phyloP scores from a whole-genome alignment of 2,797 vertebrate species.

The Acridotheres tristis region DNA sequence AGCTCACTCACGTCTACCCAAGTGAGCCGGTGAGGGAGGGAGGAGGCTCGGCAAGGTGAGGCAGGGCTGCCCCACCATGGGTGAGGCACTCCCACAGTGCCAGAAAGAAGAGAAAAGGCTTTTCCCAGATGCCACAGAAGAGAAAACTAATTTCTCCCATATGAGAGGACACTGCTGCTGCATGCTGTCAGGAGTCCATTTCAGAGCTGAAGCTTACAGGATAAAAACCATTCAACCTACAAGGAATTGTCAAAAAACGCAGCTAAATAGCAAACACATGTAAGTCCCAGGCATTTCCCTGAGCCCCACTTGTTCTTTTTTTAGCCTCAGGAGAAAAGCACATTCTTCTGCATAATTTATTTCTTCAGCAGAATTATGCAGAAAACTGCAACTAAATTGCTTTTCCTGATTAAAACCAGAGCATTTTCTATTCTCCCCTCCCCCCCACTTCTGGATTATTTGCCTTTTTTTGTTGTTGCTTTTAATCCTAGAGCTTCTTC shows the following conservation, averaged over 20 bases:
- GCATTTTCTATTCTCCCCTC: not conserved
- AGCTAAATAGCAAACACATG: slow-evolving; percentile 53
- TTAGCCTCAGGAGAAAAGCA: slow-evolving; percentile 55
- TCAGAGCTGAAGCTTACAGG: not conserved
- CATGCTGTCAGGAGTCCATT: not conserved
- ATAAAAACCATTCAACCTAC: slow-evolving; percentile 32
- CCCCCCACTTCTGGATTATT: not conserved
- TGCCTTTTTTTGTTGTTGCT: not conserved
- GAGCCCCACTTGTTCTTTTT: slow-evolving; percentile 52
- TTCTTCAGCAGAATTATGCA: slow-evolving; percentile 56
- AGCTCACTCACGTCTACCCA: not conserved
- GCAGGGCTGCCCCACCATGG: not conserved
- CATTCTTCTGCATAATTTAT: slow-evolving; percentile 62
- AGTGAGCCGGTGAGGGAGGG: not conserved
- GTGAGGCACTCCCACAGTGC: not conserved
- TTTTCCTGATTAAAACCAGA: slow-evolving; percentile 58
- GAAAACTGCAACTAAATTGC: slow-evolving; percentile 61
- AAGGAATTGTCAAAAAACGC: not conserved
- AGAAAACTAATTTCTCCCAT: not conserved
- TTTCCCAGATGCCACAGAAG: not conserved
- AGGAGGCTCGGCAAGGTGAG: not conserved
- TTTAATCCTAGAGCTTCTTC: not conserved
- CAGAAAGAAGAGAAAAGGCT: not conserved
- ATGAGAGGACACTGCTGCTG: not conserved
- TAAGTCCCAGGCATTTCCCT: slow-evolving; percentile 45